Conservation (phyloP, 2,888 invertebrate species). For the Lordiphosa fenestrarum region DNA sequence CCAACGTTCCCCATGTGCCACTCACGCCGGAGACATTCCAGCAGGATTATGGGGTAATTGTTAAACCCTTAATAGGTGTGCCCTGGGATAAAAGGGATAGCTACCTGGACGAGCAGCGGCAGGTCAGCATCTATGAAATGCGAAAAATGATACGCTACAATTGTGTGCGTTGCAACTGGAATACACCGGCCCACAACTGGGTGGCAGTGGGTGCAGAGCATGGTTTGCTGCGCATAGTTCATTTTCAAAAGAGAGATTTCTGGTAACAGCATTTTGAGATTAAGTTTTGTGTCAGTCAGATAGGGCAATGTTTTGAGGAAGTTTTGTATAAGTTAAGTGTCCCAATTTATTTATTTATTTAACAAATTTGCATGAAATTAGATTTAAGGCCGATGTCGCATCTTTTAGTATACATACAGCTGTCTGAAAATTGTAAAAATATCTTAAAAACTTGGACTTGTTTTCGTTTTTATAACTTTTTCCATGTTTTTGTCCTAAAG, state of each 20-base stretch:
- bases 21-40: constrained; percentile 40
- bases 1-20: not conserved
- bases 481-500: too few species aligned
- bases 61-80: constrained; percentile 55
- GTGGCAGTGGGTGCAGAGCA: constrained; percentile 77
- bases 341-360: too few species aligned
- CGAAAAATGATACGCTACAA: constrained; percentile 65
- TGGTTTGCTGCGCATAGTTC: constrained; percentile 73
- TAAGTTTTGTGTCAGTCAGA: too few species aligned
- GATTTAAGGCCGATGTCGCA: not conserved
- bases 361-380: not conserved
- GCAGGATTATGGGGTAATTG: constrained; percentile 72
- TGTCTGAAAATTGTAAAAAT: not conserved
- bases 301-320: too few species aligned
- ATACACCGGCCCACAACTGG: constrained; percentile 55
- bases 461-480: too few species aligned
- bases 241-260: constrained; percentile 40
- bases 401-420: too few species aligned
- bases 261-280: not conserved
- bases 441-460: too few species aligned
- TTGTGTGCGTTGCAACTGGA: constrained; percentile 74
- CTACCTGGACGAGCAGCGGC: constrained; percentile 42
- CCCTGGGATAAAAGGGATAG: constrained; percentile 13
- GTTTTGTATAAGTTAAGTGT: not conserved
- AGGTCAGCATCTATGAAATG: constrained; percentile 44